Evolutionary conservation across 35 echinoderm and acorn worm species (phyloP).

Genomic region (Ophioderma brevispina): DNA sequence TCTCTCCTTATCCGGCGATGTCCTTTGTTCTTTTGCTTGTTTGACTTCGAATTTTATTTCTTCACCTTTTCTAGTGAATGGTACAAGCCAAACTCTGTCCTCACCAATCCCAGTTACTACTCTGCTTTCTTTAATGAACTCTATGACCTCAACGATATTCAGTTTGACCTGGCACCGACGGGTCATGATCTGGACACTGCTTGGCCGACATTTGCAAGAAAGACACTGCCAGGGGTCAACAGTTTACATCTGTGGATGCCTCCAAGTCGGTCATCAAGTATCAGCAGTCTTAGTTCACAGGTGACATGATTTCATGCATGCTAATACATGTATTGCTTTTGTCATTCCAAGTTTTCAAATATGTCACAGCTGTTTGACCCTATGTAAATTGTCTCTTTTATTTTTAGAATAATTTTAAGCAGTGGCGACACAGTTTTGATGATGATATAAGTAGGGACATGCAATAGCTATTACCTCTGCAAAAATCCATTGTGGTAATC

Average conservation of each 20-base stretch:
- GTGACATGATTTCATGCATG: conserved; percentile 25
- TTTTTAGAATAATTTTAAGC: too few species aligned
- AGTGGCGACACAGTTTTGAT: too few species aligned
- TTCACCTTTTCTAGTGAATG: conserved; percentile 62
- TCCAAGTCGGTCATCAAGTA: conserved; percentile 78
- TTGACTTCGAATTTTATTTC: not conserved
- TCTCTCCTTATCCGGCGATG: too few species aligned
- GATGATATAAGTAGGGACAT: too few species aligned
- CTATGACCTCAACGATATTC: conserved; percentile 94
- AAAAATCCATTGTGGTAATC: too few species aligned
- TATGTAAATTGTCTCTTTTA: too few species aligned
- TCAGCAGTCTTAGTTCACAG: conserved; percentile 90
- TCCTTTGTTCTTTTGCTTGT: too few species aligned
- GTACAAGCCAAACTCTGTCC: conserved; percentile 71
- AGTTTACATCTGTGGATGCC: conserved; percentile 70
- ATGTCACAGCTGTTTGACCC: too few species aligned
- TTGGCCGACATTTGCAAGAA: conserved; percentile 88
- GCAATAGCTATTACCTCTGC: too few species aligned
- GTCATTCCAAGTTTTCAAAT: too few species aligned
- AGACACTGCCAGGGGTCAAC: conserved; percentile 34
- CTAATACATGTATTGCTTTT: not conserved
- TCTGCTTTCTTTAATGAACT: conserved; percentile 73
- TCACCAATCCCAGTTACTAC: conserved; percentile 57
- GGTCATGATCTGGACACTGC: conserved; percentile 92
- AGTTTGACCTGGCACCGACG: conserved; percentile 93